Conservation (phyloP, 1,140 invertebrate species). For the Aphis craccivora region DNA sequence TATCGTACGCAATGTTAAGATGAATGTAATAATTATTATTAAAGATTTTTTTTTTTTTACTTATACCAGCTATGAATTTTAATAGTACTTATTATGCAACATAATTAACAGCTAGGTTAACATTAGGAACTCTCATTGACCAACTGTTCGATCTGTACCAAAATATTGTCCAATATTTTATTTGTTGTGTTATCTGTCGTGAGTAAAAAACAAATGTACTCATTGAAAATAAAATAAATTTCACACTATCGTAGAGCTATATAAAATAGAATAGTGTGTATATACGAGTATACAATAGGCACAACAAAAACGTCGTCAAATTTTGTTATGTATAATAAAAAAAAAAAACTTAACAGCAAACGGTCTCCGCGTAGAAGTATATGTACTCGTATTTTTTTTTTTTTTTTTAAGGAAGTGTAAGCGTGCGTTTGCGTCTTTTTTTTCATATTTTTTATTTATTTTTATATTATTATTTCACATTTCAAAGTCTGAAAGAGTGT, state of each 20-base stretch:
- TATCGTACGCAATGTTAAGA: background rate
- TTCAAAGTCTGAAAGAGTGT: background rate
- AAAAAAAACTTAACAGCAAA: background rate
- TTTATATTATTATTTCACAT: slow-evolving; percentile 1
- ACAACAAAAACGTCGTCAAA: background rate
- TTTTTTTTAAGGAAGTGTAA: background rate
- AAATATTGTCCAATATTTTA: background rate
- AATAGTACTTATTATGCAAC: background rate
- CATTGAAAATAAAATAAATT: background rate
- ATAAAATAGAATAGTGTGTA: background rate
- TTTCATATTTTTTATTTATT: slow-evolving; percentile 10
- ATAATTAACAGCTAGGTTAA: background rate
- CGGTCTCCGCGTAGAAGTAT: background rate
- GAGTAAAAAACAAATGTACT: background rate
- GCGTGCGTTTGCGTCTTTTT: background rate
- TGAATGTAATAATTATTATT: background rate
- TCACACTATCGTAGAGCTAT: background rate
- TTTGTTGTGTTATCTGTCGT: background rate
- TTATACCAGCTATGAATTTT: background rate
- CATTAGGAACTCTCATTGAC: background rate
- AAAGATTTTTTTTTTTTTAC: background rate
- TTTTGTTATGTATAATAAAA: background rate
- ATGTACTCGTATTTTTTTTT: background rate
- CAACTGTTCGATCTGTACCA: background rate
- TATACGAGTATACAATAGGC: background rate